Evolutionary conservation across 2,888 invertebrate genomes (phyloP).

Genomic region (Cataglyphis livida): DNA sequence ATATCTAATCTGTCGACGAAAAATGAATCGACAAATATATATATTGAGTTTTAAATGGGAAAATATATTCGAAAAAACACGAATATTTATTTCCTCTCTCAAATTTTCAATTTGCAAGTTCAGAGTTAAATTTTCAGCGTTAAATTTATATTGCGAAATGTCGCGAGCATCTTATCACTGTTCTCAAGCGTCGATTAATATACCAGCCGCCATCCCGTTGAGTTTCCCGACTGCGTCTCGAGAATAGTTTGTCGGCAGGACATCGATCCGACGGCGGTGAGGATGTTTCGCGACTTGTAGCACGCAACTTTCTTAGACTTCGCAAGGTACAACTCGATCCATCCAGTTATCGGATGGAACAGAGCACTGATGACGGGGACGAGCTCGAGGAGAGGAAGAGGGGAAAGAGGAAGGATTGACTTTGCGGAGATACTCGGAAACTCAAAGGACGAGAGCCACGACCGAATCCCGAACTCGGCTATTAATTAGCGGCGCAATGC

Average conservation of each 20-base stretch:
- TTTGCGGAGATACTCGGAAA: constrained; percentile 48
- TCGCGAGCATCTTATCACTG: constrained; percentile 22
- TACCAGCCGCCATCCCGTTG: constrained; percentile 19
- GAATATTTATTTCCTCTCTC: not conserved
- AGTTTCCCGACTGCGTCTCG: constrained; percentile 21
- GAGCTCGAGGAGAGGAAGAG: not conserved
- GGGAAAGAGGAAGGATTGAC: not conserved
- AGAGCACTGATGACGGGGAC: not conserved
- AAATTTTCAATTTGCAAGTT: not conserved
- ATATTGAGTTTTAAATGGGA: not conserved
- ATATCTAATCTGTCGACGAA: not conserved
- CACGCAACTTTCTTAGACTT: constrained; percentile 47
- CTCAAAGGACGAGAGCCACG: constrained; percentile 44
- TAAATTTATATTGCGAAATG: not conserved
- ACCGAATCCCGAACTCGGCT: constrained; percentile 69
- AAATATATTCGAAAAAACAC: not conserved
- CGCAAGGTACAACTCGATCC: constrained; percentile 46
- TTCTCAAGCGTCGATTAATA: constrained; percentile 44
- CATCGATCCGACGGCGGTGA: constrained; percentile 43
- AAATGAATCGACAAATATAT: not conserved
- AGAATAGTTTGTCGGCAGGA: constrained; percentile 46
- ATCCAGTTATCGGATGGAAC: constrained; percentile 31
- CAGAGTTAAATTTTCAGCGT: not conserved
- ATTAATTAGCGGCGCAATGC: constrained; percentile 80
- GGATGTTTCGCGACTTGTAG: constrained; percentile 25